phyloP scores from a whole-genome alignment of 2,888 invertebrate species.

The Steinernema hermaphroditum region DNA sequence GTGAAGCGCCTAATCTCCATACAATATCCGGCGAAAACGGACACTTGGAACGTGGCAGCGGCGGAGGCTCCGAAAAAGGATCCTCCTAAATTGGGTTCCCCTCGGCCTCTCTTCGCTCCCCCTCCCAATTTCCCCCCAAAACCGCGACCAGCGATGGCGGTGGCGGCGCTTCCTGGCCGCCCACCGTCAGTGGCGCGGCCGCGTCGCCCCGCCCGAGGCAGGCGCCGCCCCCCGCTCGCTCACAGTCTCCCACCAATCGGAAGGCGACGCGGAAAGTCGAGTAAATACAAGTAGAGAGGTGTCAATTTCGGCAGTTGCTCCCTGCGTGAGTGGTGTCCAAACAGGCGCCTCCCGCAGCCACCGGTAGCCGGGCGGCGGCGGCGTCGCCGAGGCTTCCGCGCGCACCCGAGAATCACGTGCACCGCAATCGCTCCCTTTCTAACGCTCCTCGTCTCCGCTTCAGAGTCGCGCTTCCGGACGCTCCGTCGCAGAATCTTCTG shows the following conservation, averaged over 20 bases:
- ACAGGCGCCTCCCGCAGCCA: slow-evolving; percentile 21
- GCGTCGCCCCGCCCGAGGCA: slow-evolving; percentile 6
- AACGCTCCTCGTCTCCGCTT: not conserved
- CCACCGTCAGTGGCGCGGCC: slow-evolving; percentile 1
- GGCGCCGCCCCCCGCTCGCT: slow-evolving; percentile 9
- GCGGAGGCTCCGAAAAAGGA: not conserved
- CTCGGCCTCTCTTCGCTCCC: not conserved
- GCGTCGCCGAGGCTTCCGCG: not conserved
- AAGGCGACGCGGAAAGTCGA: slow-evolving; percentile 28
- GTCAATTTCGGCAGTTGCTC: slow-evolving; percentile 51
- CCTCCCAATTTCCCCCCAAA: not conserved
- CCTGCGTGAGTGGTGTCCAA: slow-evolving; percentile 28
- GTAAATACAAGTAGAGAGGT: slow-evolving; percentile 49
- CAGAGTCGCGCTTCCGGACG: too few species aligned
- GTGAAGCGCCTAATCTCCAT: not conserved
- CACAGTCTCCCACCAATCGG: slow-evolving; percentile 31
- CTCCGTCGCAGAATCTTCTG: too few species aligned
- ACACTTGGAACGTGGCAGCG: too few species aligned
- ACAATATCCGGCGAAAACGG: slow-evolving; percentile 15
- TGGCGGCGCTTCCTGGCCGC: not conserved
- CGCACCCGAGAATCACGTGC: not conserved
- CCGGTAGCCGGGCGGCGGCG: not conserved
- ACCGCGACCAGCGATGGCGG: not conserved
- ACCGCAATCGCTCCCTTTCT: not conserved
- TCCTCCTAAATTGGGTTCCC: slow-evolving; percentile 21